A percentile compares a stretch with the other conserved stretches of the same genome.
These are phyloP conservation scores for Atta cephalotes DNA, from an alignment of 1,140 invertebrate species.

Conservation along the genomic window DNA sequence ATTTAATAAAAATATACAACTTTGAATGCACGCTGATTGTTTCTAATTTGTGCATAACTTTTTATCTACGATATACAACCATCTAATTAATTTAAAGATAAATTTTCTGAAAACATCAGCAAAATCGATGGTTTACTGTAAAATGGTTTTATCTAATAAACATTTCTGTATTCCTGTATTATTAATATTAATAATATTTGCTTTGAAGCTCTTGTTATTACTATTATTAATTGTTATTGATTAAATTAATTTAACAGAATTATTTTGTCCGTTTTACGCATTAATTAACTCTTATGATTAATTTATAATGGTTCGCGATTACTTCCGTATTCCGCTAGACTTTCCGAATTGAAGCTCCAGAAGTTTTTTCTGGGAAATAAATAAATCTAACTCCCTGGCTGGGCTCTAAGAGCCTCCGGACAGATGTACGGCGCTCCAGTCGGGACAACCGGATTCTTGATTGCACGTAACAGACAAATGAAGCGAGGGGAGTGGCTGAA, in stretches of 20 bases:
- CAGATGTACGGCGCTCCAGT: conserved; percentile 64
- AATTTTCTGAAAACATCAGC: conserved; percentile 7
- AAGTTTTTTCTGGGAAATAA: conserved; percentile 69
- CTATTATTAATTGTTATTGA: conserved; percentile 20
- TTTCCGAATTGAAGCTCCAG: neutral
- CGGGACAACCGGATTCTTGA: conserved; percentile 71
- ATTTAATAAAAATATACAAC: conserved; percentile 25
- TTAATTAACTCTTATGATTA: conserved; percentile 41
- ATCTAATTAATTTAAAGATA: conserved; percentile 9
- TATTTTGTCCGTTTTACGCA: neutral
- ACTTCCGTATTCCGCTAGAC: neutral
- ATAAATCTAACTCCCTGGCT: conserved; percentile 66
- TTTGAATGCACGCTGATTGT: neutral
- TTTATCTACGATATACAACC: neutral
- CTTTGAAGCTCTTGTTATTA: neutral
- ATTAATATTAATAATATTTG: conserved; percentile 20
- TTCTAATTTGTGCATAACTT: neutral
- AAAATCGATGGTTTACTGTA: neutral
- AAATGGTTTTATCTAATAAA: neutral
- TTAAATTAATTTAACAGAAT: neutral
- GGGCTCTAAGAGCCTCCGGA: conserved; percentile 66
- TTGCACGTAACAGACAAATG: conserved; percentile 78
- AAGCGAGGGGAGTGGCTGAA: conserved; percentile 73
- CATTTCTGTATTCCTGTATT: neutral
- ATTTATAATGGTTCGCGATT: conserved; percentile 15